Conservation (phyloP, 2,797 vertebrate species). For the Cryptoprocta ferox region DNA sequence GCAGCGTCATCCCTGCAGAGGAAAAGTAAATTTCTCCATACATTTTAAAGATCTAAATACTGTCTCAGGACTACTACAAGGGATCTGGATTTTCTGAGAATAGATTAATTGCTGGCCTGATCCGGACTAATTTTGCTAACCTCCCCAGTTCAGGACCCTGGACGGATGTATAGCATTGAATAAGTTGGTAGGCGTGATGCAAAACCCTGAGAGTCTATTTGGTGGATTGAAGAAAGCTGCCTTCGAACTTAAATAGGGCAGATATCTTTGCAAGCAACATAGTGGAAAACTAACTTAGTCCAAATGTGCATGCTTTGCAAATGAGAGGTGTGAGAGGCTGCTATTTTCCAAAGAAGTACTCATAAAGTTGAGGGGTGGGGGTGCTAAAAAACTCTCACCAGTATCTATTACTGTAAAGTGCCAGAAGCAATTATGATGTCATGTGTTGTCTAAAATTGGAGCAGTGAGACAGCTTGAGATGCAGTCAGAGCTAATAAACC, state of each 20-base stretch:
- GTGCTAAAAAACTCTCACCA: slow-evolving; percentile 43
- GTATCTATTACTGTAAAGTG: slow-evolving; percentile 76
- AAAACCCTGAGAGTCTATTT: background rate
- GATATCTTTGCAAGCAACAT: slow-evolving; percentile 56
- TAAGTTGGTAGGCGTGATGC: background rate
- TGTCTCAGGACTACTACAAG: background rate
- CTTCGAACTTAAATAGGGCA: slow-evolving; percentile 61
- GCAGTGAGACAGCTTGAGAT: slow-evolving; percentile 68
- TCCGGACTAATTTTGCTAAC: background rate
- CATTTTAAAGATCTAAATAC: background rate
- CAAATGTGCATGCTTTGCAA: slow-evolving; percentile 60
- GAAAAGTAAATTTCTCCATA: slow-evolving; percentile 17
- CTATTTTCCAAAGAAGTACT: slow-evolving; percentile 63
- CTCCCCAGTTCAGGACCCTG: background rate
- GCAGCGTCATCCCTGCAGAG: slow-evolving; percentile 22
- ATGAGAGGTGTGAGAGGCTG: slow-evolving; percentile 61
- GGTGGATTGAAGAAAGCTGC: background rate
- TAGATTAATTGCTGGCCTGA: background rate
- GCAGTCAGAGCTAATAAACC: slow-evolving; percentile 75
- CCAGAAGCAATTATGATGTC: slow-evolving; percentile 80
- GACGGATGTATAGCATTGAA: background rate
- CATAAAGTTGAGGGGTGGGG: background rate
- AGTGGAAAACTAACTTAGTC: slow-evolving; percentile 35
- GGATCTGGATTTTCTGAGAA: slow-evolving; percentile 34
- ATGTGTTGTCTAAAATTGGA: slow-evolving; percentile 76